Evolutionary conservation across 2,113 vertebrate genomes (phyloP).

Genomic region (Pimephales promelas): DNA sequence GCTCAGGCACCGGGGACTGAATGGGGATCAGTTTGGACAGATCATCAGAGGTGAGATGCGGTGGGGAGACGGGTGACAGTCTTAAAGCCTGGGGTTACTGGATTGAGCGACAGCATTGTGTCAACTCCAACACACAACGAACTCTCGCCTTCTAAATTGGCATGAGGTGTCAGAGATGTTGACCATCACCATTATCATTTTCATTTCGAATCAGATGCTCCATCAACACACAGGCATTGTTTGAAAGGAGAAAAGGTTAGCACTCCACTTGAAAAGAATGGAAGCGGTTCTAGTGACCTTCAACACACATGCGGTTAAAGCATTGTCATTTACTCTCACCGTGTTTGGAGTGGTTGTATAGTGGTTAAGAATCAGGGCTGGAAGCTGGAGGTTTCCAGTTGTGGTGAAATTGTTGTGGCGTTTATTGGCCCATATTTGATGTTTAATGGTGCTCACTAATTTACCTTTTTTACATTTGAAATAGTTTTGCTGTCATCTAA

Average conservation of each 20-base stretch:
- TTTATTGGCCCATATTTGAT: neutral
- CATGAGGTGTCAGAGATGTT: constrained; percentile 66
- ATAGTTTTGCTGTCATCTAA: neutral
- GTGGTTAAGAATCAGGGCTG: neutral
- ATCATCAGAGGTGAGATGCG: constrained; percentile 26
- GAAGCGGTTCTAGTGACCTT: constrained; percentile 79
- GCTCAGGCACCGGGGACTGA: constrained; percentile 1
- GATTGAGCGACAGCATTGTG: constrained; percentile 67
- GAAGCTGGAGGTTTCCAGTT: neutral
- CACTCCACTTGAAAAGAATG: constrained; percentile 63
- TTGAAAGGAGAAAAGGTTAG: constrained; percentile 15
- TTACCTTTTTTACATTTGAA: neutral
- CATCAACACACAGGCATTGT: neutral
- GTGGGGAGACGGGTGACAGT: constrained; percentile 49
- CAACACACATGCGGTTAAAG: constrained; percentile 96
- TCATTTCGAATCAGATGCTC: constrained; percentile 8
- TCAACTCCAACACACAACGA: constrained; percentile 56
- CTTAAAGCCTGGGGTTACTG: constrained; percentile 37
- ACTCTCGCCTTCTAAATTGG: constrained; percentile 67
- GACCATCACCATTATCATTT: constrained; percentile 67
- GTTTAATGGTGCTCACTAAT: neutral
- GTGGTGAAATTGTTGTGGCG: neutral
- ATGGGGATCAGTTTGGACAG: constrained; percentile 34
- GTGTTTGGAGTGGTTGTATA: constrained; percentile 72
- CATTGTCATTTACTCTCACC: constrained; percentile 98